Base-by-base conservation (phyloP, 2,113 vertebrate species). In the Piprites chloris region DNA sequence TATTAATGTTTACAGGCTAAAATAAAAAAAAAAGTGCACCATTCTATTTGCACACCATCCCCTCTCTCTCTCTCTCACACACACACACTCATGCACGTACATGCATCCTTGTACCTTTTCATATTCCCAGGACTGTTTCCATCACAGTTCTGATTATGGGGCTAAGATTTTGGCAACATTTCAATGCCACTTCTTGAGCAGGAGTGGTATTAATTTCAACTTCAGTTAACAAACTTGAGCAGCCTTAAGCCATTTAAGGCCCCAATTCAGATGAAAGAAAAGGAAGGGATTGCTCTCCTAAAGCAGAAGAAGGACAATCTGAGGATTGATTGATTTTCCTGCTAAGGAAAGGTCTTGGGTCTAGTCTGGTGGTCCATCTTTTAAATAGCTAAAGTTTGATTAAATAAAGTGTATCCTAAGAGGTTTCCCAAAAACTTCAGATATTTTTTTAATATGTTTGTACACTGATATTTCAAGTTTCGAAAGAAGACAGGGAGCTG, bases 1-100 rank as follows among this genome's bases (percentile, higher is more conserved):
- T 27, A 53, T 9, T 69, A 56, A 44, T 5, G 8, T 37, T 77
- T 77, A 33, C 23, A 93, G 30, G 15, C 33, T 63, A 63, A 76
- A 61, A 49, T 50, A 11, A 37, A 61, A 49, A n/a, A 49, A 18
- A 23, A n/a, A n/a, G n/a, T 12, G 14, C 13, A 50, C 9, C 12
- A 5, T 82, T 67, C 12, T 63, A 2, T 58, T 83, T 85, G 5
- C 19, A 41, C 2, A 1, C 53, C 35, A 19, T 69, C 30, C 17
- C 6, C 10, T 18, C 12, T 59, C 9, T 35, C 27, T 49, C 47
- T 14, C 47, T 33, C 53, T 20, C 17, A 7, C 20, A 21, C 32
- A 5, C 23, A 2, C 15, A 32, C 4, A 5, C 7, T 8, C 7
- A 9, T 14, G 14, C 49, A 27, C 26, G 5, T 27, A 27, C 4